phyloP scores from a whole-genome alignment of 2,888 invertebrate genomes.

The Thelaira solivaga region DNA sequence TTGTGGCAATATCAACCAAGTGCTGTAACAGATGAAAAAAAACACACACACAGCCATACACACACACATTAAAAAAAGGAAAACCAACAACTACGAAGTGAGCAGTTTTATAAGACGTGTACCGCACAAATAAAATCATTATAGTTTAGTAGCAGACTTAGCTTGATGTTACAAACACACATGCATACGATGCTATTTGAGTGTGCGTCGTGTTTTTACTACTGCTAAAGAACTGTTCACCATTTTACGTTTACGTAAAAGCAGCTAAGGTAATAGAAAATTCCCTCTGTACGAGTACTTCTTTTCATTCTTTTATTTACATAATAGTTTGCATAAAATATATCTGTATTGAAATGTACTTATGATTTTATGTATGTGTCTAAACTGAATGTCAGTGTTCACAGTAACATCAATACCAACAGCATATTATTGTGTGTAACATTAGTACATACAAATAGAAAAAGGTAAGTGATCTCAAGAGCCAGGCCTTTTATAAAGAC shows the following conservation, averaged over 20 bases:
- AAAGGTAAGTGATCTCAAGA: no score
- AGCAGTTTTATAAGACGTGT: constrained; percentile 32
- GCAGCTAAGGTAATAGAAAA: constrained; percentile 3
- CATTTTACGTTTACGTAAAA: constrained; percentile 4
- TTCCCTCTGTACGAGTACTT: no score
- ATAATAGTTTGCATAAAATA: background rate
- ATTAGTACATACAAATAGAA: no score
- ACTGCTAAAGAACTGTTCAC: constrained; percentile 1
- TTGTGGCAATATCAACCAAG: background rate
- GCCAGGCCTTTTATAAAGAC: no score
- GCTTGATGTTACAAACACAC: background rate
- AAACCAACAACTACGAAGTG: constrained; percentile 10
- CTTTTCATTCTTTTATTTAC: background rate
- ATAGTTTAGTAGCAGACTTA: constrained; percentile 24
- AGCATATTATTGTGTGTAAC: no score
- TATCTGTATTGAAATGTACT: constrained; percentile 26
- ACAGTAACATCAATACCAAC: background rate
- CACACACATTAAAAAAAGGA: background rate
- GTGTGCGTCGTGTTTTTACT: constrained; percentile 14
- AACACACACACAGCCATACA: background rate
- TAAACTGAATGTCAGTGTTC: background rate
- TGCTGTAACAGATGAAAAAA: background rate
- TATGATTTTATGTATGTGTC: constrained; percentile 8
- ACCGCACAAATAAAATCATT: constrained; percentile 29
- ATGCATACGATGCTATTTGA: background rate